These are phyloP conservation scores for Steromphala cineraria DNA, from an alignment of 2,888 invertebrate genomes.

Conservation along the genomic window DNA sequence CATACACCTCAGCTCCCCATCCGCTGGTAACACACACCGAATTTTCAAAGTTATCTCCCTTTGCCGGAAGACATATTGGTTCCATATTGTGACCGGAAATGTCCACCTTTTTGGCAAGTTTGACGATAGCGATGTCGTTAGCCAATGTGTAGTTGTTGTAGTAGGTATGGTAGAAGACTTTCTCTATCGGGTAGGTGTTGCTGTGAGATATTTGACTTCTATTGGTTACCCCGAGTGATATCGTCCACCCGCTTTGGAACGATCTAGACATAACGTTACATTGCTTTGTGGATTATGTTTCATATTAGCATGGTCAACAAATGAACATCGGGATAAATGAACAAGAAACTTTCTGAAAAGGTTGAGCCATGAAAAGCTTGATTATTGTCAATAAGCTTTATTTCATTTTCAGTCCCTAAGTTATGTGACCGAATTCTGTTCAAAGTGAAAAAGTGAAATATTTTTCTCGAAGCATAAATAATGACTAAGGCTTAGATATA, in stretches of 20 bases:
- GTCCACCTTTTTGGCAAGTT: constrained; percentile 48
- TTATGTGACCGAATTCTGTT: no score
- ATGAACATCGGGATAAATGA: no score
- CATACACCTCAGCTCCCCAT: constrained; percentile 31
- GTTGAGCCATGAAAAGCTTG: no score
- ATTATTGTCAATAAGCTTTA: no score
- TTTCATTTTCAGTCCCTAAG: no score
- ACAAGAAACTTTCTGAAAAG: no score
- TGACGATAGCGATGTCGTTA: constrained; percentile 59
- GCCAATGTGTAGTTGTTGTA: constrained; percentile 41
- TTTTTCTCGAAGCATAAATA: no score
- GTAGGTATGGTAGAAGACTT: constrained; percentile 43
- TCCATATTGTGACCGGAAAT: constrained; percentile 23
- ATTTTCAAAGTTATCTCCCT: constrained; percentile 25
- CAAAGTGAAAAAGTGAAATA: no score
- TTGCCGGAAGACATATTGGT: constrained; percentile 33
- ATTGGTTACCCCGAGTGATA: constrained; percentile 51
- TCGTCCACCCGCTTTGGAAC: constrained; percentile 44
- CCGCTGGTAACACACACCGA: constrained; percentile 36
- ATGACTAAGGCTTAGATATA: no score
- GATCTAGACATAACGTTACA: no score
- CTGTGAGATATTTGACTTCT: constrained; percentile 36
- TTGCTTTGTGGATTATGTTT: no score
- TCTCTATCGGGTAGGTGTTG: constrained; percentile 41
- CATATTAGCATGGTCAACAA: no score